Evolutionary conservation across 1,140 invertebrate species (phyloP).

Genomic region (Neodiprion pinetum): DNA sequence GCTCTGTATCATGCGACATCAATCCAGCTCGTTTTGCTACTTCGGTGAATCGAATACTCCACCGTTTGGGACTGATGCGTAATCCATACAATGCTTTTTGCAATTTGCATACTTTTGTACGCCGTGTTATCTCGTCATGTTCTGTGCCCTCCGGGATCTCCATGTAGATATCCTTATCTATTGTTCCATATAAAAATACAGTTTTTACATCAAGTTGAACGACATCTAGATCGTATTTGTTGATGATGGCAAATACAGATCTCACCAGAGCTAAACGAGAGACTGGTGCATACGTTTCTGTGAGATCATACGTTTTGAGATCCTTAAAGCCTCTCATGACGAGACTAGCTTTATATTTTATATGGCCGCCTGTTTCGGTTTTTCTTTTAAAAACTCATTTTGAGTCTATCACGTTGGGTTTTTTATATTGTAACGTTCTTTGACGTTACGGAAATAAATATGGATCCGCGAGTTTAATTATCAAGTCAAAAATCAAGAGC

Average conservation of each 20-base stretch:
- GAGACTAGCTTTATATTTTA: slow-evolving; percentile 28
- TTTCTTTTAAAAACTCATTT: neutral
- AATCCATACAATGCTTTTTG: slow-evolving; percentile 45
- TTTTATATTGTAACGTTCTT: too few relatives aligned
- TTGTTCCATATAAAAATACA: slow-evolving; percentile 42
- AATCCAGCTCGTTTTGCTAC: slow-evolving; percentile 27
- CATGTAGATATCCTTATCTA: slow-evolving; percentile 56
- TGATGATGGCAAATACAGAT: slow-evolving; percentile 33
- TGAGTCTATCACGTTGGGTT: neutral
- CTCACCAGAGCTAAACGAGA: slow-evolving; percentile 18
- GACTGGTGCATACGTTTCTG: slow-evolving; percentile 39
- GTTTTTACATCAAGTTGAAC: slow-evolving; percentile 48
- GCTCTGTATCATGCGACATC: slow-evolving; percentile 34
- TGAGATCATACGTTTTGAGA: slow-evolving; percentile 32
- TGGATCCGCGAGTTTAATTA: too few relatives aligned
- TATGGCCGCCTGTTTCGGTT: neutral
- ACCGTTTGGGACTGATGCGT: slow-evolving; percentile 41
- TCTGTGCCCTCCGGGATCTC: slow-evolving; percentile 40
- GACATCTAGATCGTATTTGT: slow-evolving; percentile 28
- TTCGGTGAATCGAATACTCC: slow-evolving; percentile 37
- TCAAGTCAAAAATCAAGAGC: too few relatives aligned
- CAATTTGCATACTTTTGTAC: slow-evolving; percentile 33
- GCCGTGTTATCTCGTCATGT: slow-evolving; percentile 13
- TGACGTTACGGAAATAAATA: too few relatives aligned
- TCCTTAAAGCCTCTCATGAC: slow-evolving; percentile 40